Conservation (phyloP, 2,888 invertebrate genomes). For the Hoplodrina blanda region DNA sequence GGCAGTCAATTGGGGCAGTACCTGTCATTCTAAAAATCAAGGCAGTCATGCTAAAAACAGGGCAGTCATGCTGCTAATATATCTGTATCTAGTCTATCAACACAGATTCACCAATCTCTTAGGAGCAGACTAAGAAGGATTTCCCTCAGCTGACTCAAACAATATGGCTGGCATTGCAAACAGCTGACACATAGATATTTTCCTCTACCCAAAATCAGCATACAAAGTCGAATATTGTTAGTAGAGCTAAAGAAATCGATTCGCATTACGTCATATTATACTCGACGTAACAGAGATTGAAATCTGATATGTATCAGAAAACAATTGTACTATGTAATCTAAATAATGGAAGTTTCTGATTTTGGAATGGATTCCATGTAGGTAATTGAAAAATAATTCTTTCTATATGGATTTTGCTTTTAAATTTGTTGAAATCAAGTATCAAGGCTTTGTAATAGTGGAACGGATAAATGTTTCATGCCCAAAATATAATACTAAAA, state of each 20-base stretch:
- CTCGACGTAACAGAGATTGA: slow-evolving; percentile 24
- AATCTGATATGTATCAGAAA: slow-evolving; percentile 50
- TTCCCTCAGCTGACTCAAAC: slow-evolving; percentile 8
- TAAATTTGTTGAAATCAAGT: not conserved
- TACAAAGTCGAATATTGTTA: slow-evolving; percentile 36
- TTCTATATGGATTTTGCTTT: slow-evolving; percentile 17
- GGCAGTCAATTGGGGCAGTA: too few relatives aligned
- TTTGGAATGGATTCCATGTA: slow-evolving; percentile 21
- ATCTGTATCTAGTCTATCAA: not conserved
- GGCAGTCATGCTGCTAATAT: not conserved
- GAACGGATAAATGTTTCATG: not conserved
- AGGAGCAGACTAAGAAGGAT: slow-evolving; percentile 7
- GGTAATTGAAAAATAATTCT: slow-evolving; percentile 17
- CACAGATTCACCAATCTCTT: slow-evolving; percentile 5
- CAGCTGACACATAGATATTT: slow-evolving; percentile 32
- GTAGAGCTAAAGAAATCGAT: slow-evolving; percentile 38
- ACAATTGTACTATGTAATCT: slow-evolving; percentile 34
- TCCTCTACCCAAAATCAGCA: slow-evolving; percentile 15
- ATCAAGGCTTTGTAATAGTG: not conserved
- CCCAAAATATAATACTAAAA: too few relatives aligned
- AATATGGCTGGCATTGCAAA: slow-evolving; percentile 27
- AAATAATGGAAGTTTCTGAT: slow-evolving; percentile 38
- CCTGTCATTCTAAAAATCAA: too few relatives aligned
- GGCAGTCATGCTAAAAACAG: too few relatives aligned
- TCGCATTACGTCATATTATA: slow-evolving; percentile 43